Evolutionary conservation across 2,113 vertebrate genomes (phyloP).

Genomic region (Hystrix brachyura): DNA sequence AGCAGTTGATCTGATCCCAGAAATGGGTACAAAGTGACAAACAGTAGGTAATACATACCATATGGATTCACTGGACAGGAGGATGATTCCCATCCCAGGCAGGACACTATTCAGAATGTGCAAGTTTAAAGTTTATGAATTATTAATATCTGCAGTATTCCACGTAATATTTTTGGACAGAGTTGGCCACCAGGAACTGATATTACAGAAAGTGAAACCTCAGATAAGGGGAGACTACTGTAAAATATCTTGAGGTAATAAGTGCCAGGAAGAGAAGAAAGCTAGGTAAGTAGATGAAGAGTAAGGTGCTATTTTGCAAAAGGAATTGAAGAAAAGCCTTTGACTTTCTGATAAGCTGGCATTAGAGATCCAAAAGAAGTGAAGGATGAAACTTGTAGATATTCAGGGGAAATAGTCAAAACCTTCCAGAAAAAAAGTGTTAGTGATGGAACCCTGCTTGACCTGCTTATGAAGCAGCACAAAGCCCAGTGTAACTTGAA

Average conservation of each 20-base stretch:
- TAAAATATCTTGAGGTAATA: not conserved
- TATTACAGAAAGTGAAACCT: not conserved
- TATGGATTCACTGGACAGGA: not conserved
- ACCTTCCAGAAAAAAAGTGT: not conserved
- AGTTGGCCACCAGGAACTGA: not conserved
- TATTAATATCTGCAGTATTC: not conserved
- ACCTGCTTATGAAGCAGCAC: not conserved
- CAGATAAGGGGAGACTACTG: not conserved
- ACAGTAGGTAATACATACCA: too few species aligned
- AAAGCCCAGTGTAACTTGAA: not conserved
- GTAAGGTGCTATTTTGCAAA: not conserved
- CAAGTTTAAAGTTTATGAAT: not conserved
- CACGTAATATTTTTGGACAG: not conserved
- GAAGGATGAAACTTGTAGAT: not conserved
- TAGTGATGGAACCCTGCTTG: not conserved
- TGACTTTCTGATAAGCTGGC: not conserved
- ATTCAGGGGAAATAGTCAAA: not conserved
- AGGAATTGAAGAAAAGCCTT: not conserved
- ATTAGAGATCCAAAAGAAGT: not conserved
- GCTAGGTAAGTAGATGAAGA: not conserved
- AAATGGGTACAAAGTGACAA: not conserved
- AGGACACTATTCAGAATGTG: not conserved
- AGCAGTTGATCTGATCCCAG: not conserved
- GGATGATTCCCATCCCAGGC: not conserved
- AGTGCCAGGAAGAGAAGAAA: not conserved